Percentiles rank a stretch among this genome's conserved stretches.
phyloP scores from a whole-genome alignment of 2,113 vertebrate genomes.

The Nannobrachium achirus region DNA sequence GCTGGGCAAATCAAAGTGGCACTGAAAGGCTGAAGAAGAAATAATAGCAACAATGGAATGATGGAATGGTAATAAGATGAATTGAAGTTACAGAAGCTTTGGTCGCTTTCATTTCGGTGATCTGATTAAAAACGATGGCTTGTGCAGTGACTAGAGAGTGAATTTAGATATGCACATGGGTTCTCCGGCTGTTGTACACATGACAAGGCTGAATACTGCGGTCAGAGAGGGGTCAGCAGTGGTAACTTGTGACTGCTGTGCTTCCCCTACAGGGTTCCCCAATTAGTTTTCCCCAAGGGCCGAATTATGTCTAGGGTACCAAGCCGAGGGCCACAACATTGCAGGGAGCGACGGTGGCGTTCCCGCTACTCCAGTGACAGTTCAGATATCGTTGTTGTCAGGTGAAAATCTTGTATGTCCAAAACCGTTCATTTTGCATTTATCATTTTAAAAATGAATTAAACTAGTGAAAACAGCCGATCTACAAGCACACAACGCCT shows the following conservation, averaged over 20 bases:
- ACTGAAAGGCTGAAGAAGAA: neutral
- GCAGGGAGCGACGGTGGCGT: no score
- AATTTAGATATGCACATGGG: slow-evolving; percentile 35
- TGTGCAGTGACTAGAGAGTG: slow-evolving; percentile 35
- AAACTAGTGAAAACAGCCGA: no score
- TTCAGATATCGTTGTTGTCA: no score
- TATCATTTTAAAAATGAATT: no score
- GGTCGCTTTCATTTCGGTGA: slow-evolving; percentile 43
- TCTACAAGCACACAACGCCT: no score
- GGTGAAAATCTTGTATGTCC: no score
- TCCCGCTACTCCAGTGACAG: no score
- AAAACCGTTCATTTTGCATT: no score
- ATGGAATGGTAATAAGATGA: slow-evolving; percentile 53
- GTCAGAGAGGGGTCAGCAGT: slow-evolving; percentile 45
- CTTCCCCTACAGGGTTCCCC: slow-evolving; percentile 35
- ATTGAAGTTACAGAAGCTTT: neutral
- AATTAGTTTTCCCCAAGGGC: no score
- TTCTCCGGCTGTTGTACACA: slow-evolving; percentile 21
- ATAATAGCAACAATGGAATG: slow-evolving; percentile 27
- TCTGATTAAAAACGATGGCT: slow-evolving; percentile 32
- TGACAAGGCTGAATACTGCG: slow-evolving; percentile 45
- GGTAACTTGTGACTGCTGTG: slow-evolving; percentile 53
- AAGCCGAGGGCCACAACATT: no score
- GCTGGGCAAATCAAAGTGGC: no score
- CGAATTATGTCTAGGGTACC: no score